Conservation (phyloP, 2,113 vertebrate species). For the Pholis gunnellus region DNA sequence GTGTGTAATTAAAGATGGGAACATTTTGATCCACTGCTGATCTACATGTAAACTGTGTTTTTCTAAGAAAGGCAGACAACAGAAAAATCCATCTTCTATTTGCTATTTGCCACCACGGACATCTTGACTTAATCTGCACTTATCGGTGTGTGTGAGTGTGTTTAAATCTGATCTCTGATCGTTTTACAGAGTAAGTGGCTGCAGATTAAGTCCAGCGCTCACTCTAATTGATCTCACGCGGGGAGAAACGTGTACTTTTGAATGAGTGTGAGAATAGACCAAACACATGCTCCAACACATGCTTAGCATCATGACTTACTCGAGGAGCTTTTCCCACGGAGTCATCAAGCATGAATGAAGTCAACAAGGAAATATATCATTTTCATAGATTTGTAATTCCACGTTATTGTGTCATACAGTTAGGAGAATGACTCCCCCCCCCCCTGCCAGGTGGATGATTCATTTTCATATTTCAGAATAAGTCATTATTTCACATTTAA, state of each 20-base stretch:
- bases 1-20: conserved; percentile 35
- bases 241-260: conserved; percentile 4
- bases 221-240: conserved; percentile 27
- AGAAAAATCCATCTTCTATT: background rate
- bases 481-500: background rate
- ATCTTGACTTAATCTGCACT: conserved; percentile 3
- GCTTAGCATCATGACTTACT: background rate
- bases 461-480: background rate
- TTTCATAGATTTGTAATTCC: background rate
- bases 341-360: background rate
- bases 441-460: too few relatives aligned
- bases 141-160: background rate
- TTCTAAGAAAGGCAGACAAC: background rate
- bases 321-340: background rate
- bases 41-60: background rate
- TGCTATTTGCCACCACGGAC: background rate
- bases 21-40: conserved; percentile 5
- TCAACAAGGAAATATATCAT: background rate
- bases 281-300: background rate
- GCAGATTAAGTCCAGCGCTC: background rate
- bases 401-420: background rate
- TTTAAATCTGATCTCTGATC: conserved; percentile 25
- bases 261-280: conserved; percentile 13
- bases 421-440: background rate
- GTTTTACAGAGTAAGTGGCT: conserved; percentile 34